Evolutionary conservation across 2,113 vertebrate genomes (phyloP).

Genomic region (Ardeotis arabs): DNA sequence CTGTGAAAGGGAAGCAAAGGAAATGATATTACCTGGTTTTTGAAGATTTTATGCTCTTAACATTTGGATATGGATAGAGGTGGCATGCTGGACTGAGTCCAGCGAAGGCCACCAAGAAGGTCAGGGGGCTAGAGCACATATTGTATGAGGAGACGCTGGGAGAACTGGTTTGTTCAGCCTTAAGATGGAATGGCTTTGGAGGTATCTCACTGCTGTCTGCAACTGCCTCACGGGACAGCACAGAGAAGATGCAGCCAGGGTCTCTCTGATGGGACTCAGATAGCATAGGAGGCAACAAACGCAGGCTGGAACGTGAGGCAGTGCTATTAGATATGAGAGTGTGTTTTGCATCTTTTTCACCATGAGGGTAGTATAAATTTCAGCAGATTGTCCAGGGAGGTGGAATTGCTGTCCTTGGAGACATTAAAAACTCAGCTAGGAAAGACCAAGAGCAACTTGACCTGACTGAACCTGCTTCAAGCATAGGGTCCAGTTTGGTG

Average conservation of each 20-base stretch:
- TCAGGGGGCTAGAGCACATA: background rate
- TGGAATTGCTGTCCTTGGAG: background rate
- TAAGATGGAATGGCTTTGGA: background rate
- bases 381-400: background rate
- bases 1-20: background rate
- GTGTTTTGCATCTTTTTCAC: background rate
- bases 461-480: background rate
- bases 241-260: background rate
- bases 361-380: background rate
- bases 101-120: background rate
- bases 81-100: background rate
- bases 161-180: background rate
- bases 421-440: background rate
- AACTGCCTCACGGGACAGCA: background rate
- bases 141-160: background rate
- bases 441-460: background rate
- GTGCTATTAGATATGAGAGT: background rate
- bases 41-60: background rate
- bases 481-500: rapidly evolving
- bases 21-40: background rate
- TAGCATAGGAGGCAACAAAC: background rate
- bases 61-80: background rate
- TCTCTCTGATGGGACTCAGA: background rate
- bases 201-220: background rate
- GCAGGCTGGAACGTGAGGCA: background rate